Evolutionary conservation across 1,140 invertebrate genomes (phyloP).

Genomic region (Prorops nasuta): DNA sequence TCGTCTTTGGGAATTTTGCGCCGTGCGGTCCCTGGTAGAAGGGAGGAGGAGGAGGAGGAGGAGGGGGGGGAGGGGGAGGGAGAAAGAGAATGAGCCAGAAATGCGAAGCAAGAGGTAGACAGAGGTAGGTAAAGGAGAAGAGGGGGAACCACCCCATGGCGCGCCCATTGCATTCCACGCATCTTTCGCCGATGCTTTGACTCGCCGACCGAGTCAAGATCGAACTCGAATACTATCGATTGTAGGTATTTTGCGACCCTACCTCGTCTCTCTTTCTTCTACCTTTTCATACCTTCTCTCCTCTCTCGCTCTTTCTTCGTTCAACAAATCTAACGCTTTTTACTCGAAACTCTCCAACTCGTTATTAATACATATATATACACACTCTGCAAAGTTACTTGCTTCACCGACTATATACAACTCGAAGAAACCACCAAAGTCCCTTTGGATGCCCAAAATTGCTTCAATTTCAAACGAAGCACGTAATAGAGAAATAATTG

Average conservation of each 20-base stretch:
- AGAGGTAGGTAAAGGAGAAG: background rate
- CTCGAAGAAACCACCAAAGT: no score
- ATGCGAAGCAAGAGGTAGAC: background rate
- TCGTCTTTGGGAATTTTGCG: background rate
- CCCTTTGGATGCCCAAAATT: no score
- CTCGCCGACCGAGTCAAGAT: constrained; percentile 37
- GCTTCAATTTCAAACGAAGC: no score
- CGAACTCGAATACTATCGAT: constrained; percentile 44
- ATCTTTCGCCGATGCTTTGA: constrained; percentile 44
- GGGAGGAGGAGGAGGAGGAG: background rate
- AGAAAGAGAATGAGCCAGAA: constrained; percentile 11
- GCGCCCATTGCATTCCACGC: constrained; percentile 48
- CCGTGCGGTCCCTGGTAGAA: constrained; percentile 4
- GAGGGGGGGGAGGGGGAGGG: constrained; percentile 1
- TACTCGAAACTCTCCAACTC: no score
- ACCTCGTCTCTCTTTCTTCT: constrained; percentile 5
- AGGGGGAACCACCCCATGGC: constrained; percentile 23
- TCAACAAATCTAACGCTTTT: no score
- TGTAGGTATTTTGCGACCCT: constrained; percentile 39
- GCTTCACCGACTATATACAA: no score
- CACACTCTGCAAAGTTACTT: no score
- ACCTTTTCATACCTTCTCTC: no score
- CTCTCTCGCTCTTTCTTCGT: constrained; percentile 14
- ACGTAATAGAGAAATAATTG: no score
- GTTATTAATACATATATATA: no score